phyloP scores from a whole-genome alignment of 2,113 vertebrate species.

The Saguinus midas region DNA sequence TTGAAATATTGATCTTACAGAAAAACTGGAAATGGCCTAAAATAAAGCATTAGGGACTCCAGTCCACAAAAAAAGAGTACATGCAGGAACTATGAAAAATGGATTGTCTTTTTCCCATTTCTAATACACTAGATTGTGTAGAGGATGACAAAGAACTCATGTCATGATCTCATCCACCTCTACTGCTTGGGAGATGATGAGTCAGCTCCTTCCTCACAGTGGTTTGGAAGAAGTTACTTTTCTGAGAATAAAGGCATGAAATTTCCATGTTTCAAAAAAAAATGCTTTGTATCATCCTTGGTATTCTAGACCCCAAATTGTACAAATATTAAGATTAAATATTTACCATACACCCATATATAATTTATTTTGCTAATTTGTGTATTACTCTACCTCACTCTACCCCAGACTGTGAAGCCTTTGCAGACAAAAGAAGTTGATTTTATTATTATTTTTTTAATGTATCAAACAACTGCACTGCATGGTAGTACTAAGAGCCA shows the following conservation, averaged over 20 bases:
- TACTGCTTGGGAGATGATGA: background rate
- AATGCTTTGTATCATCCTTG: background rate
- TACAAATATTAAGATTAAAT: background rate
- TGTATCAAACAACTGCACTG: background rate
- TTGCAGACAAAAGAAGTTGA: background rate
- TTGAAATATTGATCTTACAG: constrained; percentile 65
- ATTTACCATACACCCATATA: background rate
- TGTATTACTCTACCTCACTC: background rate
- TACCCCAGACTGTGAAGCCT: background rate
- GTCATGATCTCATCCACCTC: background rate
- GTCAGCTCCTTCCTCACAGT: background rate
- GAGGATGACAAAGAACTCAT: constrained; percentile 45
- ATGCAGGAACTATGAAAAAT: constrained; percentile 48
- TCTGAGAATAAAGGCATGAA: background rate
- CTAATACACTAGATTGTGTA: background rate
- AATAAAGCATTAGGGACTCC: constrained; percentile 32
- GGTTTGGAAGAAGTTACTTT: background rate
- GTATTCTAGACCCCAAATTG: background rate
- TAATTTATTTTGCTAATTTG: background rate
- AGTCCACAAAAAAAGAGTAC: background rate
- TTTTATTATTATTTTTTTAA: background rate
- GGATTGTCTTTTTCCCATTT: constrained; percentile 17
- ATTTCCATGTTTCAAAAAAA: background rate
- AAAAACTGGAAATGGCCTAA: constrained; percentile 41
- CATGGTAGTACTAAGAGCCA: background rate